Evolutionary conservation across 1,140 invertebrate species (phyloP).

Genomic region (Adelges cooleyi): DNA sequence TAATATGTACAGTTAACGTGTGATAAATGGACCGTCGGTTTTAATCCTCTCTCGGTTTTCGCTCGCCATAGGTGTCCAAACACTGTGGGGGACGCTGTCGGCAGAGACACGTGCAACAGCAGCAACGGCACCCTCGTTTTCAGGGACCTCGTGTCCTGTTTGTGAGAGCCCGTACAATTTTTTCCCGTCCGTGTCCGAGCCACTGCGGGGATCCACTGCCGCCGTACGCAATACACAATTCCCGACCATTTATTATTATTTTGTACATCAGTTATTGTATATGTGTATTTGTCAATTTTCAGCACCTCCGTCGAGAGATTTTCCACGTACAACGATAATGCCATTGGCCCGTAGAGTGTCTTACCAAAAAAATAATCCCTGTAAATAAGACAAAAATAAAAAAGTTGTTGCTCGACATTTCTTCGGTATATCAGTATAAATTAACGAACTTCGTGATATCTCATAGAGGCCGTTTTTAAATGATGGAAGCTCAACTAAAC

Average conservation of each 20-base stretch:
- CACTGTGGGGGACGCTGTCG: background rate
- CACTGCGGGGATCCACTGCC: background rate
- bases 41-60: background rate
- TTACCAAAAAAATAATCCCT: too few relatives aligned
- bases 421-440: too few relatives aligned
- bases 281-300: slow-evolving; percentile 8
- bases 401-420: too few relatives aligned
- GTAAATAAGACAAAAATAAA: too few relatives aligned
- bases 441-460: too few relatives aligned
- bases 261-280: too few relatives aligned
- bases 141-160: background rate
- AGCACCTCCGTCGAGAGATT: background rate
- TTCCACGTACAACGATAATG: too few relatives aligned
- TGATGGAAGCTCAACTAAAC: too few relatives aligned
- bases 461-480: too few relatives aligned
- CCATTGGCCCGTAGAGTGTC: too few relatives aligned
- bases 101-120: background rate
- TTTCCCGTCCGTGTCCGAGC: background rate
- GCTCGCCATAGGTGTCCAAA: slow-evolving; percentile 4
- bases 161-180: background rate
- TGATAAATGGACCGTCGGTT: slow-evolving; percentile 8
- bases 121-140: background rate
- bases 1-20: background rate
- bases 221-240: background rate
- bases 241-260: background rate